These are phyloP conservation scores for Sakesphorus luctuosus DNA, from an alignment of 2,113 vertebrate species.

Conservation along the genomic window DNA sequence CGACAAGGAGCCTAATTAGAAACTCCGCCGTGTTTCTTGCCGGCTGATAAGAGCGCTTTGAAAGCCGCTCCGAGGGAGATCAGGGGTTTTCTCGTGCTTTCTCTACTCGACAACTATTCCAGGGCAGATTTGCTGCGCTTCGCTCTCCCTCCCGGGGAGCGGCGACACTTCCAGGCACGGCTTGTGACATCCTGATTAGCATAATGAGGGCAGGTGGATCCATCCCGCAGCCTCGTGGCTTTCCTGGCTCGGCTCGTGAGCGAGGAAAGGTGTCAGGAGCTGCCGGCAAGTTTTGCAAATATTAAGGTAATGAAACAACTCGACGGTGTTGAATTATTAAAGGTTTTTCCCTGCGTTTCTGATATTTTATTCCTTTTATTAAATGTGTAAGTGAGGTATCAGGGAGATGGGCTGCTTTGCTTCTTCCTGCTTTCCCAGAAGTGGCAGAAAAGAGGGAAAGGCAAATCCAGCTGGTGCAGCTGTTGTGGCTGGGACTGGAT, in stretches of 20 bases:
- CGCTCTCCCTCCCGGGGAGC: accelerated
- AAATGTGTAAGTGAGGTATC: background rate
- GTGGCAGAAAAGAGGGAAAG: accelerated
- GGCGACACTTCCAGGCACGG: background rate
- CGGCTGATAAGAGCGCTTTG: background rate
- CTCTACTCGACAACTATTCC: background rate
- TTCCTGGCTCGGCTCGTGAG: background rate
- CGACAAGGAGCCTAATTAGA: background rate
- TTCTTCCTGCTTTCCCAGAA: background rate
- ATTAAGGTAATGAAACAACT: background rate
- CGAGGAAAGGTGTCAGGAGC: background rate
- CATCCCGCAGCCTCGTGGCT: background rate
- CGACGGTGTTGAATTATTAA: conserved; percentile 40
- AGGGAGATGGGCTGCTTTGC: background rate
- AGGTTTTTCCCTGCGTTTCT: background rate
- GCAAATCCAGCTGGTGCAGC: background rate
- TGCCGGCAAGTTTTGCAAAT: background rate
- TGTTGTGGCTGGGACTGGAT: background rate
- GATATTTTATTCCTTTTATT: conserved; percentile 67
- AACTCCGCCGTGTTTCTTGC: conserved; percentile 3
- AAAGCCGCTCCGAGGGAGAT: background rate
- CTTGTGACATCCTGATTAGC: background rate
- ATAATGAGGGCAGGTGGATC: background rate
- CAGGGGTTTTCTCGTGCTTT: background rate
- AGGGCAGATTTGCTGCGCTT: background rate